Percentiles rank a stretch among this genome's conserved stretches.
Conservation (phyloP, 53 echinoderm and acorn worm genomes). For the Patiria pectinifera region DNA sequence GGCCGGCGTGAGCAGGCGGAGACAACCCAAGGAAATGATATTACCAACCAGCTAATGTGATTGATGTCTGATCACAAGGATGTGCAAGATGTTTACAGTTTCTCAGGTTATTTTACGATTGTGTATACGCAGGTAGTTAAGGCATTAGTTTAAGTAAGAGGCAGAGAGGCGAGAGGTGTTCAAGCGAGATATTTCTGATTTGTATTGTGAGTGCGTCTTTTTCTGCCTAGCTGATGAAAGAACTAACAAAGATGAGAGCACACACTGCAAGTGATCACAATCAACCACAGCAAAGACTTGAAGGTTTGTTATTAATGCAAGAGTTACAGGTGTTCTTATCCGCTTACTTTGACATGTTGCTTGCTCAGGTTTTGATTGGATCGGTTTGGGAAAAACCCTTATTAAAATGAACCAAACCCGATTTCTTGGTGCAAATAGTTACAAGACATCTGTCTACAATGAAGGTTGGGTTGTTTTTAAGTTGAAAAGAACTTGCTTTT, state of each 20-base stretch:
- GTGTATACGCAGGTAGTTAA: conserved; percentile 30
- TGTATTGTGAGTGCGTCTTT: background rate
- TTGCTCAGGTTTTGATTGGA: background rate
- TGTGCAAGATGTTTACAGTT: conserved; percentile 26
- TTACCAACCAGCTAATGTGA: conserved; percentile 4
- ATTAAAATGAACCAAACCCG: background rate
- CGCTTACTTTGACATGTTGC: background rate
- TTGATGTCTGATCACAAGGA: conserved; percentile 22
- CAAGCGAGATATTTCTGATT: background rate
- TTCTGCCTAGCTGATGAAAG: background rate
- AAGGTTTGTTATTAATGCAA: background rate
- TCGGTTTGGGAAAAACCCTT: background rate
- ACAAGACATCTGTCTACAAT: too few relatives aligned
- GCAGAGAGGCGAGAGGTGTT: background rate
- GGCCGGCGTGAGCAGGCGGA: conserved; percentile 7
- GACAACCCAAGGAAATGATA: conserved; percentile 32
- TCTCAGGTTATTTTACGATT: conserved; percentile 25
- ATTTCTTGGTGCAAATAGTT: background rate
- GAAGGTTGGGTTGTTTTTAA: background rate
- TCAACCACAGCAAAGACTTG: background rate
- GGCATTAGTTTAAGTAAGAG: conserved; percentile 14
- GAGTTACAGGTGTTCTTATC: background rate
- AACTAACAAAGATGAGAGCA: background rate
- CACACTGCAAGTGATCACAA: background rate
- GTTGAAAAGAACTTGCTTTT: background rate